Percentiles rank a stretch among this genome's conserved stretches.
phyloP scores from a whole-genome alignment of 2,797 vertebrate species.

The Agapornis canus region DNA sequence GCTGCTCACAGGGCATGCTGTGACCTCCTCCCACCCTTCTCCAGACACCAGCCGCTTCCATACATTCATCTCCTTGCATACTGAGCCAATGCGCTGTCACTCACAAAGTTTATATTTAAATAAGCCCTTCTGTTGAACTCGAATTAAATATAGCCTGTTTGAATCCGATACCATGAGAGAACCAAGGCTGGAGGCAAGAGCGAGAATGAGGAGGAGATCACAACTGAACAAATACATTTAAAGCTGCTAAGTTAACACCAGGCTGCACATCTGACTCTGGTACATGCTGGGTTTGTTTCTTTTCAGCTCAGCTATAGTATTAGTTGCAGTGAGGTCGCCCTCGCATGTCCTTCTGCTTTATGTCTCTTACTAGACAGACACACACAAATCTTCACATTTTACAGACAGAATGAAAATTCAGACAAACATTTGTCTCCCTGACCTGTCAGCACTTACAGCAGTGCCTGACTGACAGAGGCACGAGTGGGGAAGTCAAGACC shows the following conservation, averaged over 20 bases:
- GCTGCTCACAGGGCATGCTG: neutral
- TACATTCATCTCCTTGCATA: neutral
- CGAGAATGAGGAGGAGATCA: neutral
- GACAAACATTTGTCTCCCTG: constrained; percentile 29
- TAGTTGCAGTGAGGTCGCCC: neutral
- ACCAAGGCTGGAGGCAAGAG: constrained; percentile 1
- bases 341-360: neutral
- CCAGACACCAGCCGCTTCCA: neutral
- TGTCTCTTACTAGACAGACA: neutral
- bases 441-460: constrained; percentile 18
- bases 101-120: constrained; percentile 60
- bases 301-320: neutral
- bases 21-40: constrained; percentile 17
- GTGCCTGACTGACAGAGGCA: neutral
- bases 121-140: constrained; percentile 62
- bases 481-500: neutral
- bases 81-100: neutral
- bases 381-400: constrained; percentile 16
- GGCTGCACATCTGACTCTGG: constrained; percentile 18
- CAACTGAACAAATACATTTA: constrained; percentile 15
- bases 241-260: neutral
- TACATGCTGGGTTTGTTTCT: neutral
- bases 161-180: constrained; percentile 55
- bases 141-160: constrained; percentile 30
- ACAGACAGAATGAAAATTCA: constrained; percentile 31